These are phyloP conservation scores for Erebia palarica DNA, from an alignment of 2,888 invertebrate species.

Conservation along the genomic window DNA sequence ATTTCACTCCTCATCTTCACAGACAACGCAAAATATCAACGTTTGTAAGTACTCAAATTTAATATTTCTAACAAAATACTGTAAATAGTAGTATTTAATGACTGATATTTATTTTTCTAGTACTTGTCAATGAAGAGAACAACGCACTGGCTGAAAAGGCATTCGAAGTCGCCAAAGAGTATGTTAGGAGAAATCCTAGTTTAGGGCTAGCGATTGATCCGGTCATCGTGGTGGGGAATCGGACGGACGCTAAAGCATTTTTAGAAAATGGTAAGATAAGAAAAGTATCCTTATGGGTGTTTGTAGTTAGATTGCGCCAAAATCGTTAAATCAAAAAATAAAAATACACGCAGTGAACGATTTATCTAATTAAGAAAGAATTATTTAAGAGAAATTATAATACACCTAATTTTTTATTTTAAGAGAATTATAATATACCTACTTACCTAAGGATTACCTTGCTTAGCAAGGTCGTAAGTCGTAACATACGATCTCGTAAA, in stretches of 20 bases:
- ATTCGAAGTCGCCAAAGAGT: constrained; percentile 87
- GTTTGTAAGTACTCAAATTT: constrained; percentile 82
- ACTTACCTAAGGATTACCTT: not conserved
- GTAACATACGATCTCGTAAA: not conserved
- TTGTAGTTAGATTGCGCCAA: not conserved
- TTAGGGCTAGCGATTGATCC: constrained; percentile 85
- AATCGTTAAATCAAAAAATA: too few relatives aligned
- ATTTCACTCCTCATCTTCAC: constrained; percentile 57
- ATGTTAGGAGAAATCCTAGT: constrained; percentile 86
- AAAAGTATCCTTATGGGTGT: not conserved
- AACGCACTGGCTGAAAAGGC: constrained; percentile 88
- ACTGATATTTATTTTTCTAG: constrained; percentile 61
- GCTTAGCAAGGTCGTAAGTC: constrained; percentile 8
- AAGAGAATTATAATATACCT: too few relatives aligned
- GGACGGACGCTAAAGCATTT: constrained; percentile 87
- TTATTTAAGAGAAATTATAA: too few relatives aligned
- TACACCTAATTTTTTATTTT: too few relatives aligned
- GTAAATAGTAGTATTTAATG: not conserved
- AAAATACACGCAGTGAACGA: too few relatives aligned
- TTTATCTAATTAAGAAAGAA: too few relatives aligned
- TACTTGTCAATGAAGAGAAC: constrained; percentile 88
- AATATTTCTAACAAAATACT: not conserved
- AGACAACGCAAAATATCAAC: constrained; percentile 88
- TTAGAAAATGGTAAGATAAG: constrained; percentile 85
- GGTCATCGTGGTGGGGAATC: constrained; percentile 85